phyloP scores from a whole-genome alignment of 2,888 invertebrate species.

The Spatulosminthurus flaviceps region DNA sequence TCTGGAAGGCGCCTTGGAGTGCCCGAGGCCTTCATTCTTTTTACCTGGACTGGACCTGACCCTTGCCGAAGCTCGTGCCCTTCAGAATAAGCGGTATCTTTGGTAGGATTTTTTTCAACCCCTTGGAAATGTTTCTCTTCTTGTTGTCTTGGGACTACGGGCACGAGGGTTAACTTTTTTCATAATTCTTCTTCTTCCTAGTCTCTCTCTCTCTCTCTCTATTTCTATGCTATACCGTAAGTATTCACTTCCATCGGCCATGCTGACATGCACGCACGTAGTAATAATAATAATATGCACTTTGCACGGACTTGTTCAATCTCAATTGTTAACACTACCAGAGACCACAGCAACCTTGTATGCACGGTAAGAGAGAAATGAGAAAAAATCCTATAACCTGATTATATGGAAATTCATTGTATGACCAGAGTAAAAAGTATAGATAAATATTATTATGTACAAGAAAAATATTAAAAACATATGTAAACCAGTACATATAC shows the following conservation, averaged over 20 bases:
- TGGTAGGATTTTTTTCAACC: constrained; percentile 51
- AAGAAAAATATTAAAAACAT: too few species aligned
- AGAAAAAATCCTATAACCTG: too few species aligned
- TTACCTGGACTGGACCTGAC: constrained; percentile 56
- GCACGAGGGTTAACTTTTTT: constrained; percentile 39
- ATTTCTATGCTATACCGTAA: neutral
- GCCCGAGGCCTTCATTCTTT: constrained; percentile 55
- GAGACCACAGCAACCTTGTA: too few species aligned
- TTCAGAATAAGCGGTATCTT: constrained; percentile 62
- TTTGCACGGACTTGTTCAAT: too few species aligned
- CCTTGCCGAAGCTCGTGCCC: constrained; percentile 63
- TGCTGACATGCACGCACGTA: neutral
- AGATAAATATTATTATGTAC: too few species aligned
- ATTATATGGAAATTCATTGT: too few species aligned
- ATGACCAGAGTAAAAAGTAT: too few species aligned
- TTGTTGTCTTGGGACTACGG: constrained; percentile 25
- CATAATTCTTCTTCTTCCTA: constrained; percentile 3
- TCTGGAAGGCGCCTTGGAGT: constrained; percentile 62
- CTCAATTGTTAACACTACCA: too few species aligned
- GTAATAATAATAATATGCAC: too few species aligned
- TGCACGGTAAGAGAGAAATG: too few species aligned
- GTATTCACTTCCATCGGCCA: neutral
- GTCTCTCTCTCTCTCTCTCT: neutral
- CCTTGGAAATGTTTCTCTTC: constrained; percentile 41
- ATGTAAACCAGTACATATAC: too few species aligned